Base-by-base conservation (phyloP, 2,888 invertebrate species). In the Ectemnius cavifrons region DNA sequence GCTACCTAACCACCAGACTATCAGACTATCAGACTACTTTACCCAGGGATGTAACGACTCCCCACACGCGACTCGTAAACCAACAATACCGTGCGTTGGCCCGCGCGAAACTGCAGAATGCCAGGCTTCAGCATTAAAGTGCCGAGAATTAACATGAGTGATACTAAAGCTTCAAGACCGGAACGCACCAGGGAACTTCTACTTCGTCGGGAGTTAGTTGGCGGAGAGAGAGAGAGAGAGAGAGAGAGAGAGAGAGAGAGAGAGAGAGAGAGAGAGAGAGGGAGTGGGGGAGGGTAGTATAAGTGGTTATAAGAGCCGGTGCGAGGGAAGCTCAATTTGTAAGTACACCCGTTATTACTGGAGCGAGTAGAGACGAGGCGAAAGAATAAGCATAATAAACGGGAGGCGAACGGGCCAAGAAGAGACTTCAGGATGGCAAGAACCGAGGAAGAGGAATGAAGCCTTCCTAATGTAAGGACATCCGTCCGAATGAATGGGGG, bases 371-470 rank as follows among this genome's bases (percentile, higher is more conserved):
- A 23, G 23, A 3, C 3, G 46, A 56, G 13, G 47, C 46, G 58
- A 46, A 64, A 52, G 64, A 74, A 70, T 67, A 70, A 67, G 47
- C 49, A 63, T 49, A 63, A 77, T 64, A 70, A 73, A 67, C 52
- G 68, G 37, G 59, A 16, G 49, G 52, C 28, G 37, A 52, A 27
- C 27, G 47, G 23, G 20, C 20, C 4, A 11, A 3, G 27, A 23
- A 63, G 18, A 23, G 16, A 6, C 28, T 8, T 13, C 23, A 2
- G 23, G 23, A 23, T 23, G 6, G 47, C 14, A 46, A 63, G 68
- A 28, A 37, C 14, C 57, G 57, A 72, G 71, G 67, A 78, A 81
- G 81, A 81, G 67, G 78, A 72, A 81, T 64, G 77, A 72, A 71
- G 73, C 57, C 27, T 57, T 23, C 65, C 63, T 60, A 23, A 57